Evolutionary conservation across 2,888 invertebrate genomes (phyloP).

Genomic region (Apamea monoglypha): DNA sequence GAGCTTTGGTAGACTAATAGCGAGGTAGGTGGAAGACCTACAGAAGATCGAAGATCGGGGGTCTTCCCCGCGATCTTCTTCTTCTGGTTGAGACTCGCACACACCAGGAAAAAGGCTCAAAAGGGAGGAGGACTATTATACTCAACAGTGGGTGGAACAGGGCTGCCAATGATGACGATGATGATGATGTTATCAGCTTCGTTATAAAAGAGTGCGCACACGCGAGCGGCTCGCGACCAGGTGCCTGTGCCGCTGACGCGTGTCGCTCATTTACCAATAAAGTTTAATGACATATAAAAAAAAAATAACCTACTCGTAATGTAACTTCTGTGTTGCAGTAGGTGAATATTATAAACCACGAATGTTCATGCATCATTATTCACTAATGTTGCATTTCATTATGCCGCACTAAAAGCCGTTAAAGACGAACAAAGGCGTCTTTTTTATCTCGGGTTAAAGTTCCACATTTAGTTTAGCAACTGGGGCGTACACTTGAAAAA

Average conservation of each 20-base stretch:
- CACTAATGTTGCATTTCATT: background rate
- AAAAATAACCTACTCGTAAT: background rate
- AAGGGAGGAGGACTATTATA: background rate
- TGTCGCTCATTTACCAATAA: background rate
- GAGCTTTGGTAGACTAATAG: background rate
- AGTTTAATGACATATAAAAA: background rate
- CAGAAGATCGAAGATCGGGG: background rate
- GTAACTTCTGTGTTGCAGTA: background rate
- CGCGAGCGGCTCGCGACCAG: background rate
- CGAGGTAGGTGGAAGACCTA: background rate
- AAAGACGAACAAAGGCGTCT: background rate
- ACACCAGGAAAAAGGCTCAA: background rate
- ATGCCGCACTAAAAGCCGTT: background rate
- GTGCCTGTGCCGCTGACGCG: too few relatives aligned
- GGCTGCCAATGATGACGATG: background rate
- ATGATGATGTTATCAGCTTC: background rate
- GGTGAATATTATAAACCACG: background rate
- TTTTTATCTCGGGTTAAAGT: background rate
- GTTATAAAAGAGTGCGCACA: background rate
- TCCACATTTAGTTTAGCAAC: background rate
- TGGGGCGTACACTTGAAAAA: constrained; percentile 1
- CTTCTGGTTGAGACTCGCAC: background rate
- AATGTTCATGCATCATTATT: background rate
- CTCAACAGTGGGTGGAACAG: background rate
- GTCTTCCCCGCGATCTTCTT: too few relatives aligned